phyloP scores from a whole-genome alignment of 1,140 invertebrate species.

The Paraescarpia echinospica region DNA sequence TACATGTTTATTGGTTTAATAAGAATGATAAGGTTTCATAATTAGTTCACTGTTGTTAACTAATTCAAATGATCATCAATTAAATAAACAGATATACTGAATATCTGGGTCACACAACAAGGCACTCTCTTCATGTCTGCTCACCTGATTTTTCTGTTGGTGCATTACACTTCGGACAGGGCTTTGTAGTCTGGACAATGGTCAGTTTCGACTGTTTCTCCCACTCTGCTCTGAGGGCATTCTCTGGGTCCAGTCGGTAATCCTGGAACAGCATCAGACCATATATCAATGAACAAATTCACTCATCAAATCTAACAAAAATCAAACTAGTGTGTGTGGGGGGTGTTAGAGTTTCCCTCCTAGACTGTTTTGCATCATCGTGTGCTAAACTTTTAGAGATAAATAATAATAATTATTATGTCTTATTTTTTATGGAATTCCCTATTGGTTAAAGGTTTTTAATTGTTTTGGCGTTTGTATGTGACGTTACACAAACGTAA shows the following conservation, averaged over 20 bases:
- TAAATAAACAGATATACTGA: not conserved
- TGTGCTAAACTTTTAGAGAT: too few species aligned
- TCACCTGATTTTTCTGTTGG: slow-evolving; percentile 81
- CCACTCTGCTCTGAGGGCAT: slow-evolving; percentile 70
- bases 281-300: slow-evolving; percentile 13
- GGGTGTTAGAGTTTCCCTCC: too few species aligned
- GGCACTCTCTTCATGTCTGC: not conserved
- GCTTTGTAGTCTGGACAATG: slow-evolving; percentile 80
- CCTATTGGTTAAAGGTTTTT: too few species aligned
- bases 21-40: not conserved
- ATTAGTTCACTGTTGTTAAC: not conserved
- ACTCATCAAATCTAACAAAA: too few species aligned
- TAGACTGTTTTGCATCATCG: too few species aligned
- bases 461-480: too few species aligned
- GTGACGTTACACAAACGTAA: too few species aligned
- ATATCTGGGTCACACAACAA: not conserved
- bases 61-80: not conserved
- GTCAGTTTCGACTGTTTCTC: slow-evolving; percentile 74
- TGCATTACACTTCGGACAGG: slow-evolving; percentile 83
- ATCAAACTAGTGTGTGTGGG: too few species aligned
- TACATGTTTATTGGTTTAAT: too few species aligned
- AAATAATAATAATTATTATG: too few species aligned
- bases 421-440: too few species aligned
- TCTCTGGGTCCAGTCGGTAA: slow-evolving; percentile 38
- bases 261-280: slow-evolving; percentile 29